phyloP scores from a whole-genome alignment of 1,140 invertebrate species.

The Panagrolaimus sp. region DNA sequence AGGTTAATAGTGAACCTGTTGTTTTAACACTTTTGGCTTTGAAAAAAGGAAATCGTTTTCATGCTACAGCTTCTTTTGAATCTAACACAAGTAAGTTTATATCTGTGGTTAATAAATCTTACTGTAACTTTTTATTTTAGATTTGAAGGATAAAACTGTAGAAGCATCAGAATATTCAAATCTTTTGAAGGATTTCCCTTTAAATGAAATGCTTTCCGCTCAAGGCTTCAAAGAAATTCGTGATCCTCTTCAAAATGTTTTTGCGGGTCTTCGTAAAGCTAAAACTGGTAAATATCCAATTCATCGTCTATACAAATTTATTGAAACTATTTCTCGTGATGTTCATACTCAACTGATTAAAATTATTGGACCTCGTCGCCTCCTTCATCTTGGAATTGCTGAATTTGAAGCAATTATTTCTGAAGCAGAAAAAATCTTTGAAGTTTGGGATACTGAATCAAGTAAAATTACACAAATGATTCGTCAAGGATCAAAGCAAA shows the following conservation, averaged over 20 bases:
- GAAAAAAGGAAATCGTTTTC: slow-evolving; percentile 96
- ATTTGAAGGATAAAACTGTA: slow-evolving; percentile 88
- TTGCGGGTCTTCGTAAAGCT: slow-evolving; percentile 88
- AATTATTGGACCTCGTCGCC: slow-evolving; percentile 77
- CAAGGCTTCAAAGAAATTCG: slow-evolving; percentile 89
- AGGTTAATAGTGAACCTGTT: slow-evolving; percentile 84
- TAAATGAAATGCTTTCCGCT: slow-evolving; percentile 91
- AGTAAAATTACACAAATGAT: slow-evolving; percentile 87
- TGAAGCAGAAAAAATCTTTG: slow-evolving; percentile 90
- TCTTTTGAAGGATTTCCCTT: slow-evolving; percentile 98
- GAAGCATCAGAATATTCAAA: slow-evolving; percentile 97
- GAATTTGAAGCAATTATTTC: slow-evolving; percentile 92
- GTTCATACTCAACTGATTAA: slow-evolving; percentile 85
- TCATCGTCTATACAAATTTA: slow-evolving; percentile 78
- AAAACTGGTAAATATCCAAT: slow-evolving; percentile 96
- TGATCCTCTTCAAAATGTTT: slow-evolving; percentile 78
- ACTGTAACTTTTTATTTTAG: slow-evolving; percentile 60
- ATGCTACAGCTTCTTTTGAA: slow-evolving; percentile 96
- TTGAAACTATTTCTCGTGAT: slow-evolving; percentile 95
- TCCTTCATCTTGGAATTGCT: slow-evolving; percentile 97
- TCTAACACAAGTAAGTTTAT: slow-evolving; percentile 76
- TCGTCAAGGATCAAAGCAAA: slow-evolving; percentile 83
- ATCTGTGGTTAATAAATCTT: slow-evolving; percentile 56
- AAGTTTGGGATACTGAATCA: slow-evolving; percentile 96
- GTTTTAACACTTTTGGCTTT: slow-evolving; percentile 88